Percentiles rank a stretch among this genome's conserved stretches.
phyloP scores from a whole-genome alignment of 2,113 vertebrate genomes.

The Trichechus manatus region DNA sequence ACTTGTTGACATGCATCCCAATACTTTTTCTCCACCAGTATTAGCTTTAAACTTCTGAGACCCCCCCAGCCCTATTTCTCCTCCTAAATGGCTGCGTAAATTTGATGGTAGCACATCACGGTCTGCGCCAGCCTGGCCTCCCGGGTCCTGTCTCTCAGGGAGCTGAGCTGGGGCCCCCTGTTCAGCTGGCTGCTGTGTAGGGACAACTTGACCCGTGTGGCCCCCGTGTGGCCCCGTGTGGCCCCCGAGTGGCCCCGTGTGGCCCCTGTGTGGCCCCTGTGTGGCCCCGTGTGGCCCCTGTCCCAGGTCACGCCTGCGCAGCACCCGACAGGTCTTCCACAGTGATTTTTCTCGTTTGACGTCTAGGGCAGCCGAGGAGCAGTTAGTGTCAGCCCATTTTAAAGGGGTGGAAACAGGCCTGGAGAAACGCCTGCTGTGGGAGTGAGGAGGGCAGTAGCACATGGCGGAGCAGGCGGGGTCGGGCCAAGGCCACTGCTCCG shows the following conservation, averaged over 20 bases:
- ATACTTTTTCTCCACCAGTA: fast-evolving
- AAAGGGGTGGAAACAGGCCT: neutral
- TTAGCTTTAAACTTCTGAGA: fast-evolving
- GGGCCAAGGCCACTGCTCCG: too few relatives aligned
- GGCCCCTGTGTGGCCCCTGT: too few relatives aligned
- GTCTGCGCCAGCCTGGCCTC: too few relatives aligned
- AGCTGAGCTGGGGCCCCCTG: too few relatives aligned
- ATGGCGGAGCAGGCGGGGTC: fast-evolving
- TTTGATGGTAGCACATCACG: fast-evolving
- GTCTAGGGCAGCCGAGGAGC: neutral
- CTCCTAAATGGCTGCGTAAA: neutral
- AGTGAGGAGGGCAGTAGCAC: fast-evolving
- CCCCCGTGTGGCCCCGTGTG: too few relatives aligned
- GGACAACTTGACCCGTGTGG: too few relatives aligned
- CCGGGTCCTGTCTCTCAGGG: too few relatives aligned
- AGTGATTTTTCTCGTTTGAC: neutral
- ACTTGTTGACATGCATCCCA: fast-evolving
- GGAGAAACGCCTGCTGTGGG: fast-evolving
- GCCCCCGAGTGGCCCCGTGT: too few relatives aligned
- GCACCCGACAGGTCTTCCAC: too few relatives aligned
- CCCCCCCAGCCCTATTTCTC: fast-evolving
- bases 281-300: too few relatives aligned
- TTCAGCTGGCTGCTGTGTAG: too few relatives aligned
- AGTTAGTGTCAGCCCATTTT: neutral
- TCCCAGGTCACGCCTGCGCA: too few relatives aligned